These are phyloP conservation scores for Drosophila austrosaltans DNA, from an alignment of 2,888 invertebrate genomes.

Conservation along the genomic window DNA sequence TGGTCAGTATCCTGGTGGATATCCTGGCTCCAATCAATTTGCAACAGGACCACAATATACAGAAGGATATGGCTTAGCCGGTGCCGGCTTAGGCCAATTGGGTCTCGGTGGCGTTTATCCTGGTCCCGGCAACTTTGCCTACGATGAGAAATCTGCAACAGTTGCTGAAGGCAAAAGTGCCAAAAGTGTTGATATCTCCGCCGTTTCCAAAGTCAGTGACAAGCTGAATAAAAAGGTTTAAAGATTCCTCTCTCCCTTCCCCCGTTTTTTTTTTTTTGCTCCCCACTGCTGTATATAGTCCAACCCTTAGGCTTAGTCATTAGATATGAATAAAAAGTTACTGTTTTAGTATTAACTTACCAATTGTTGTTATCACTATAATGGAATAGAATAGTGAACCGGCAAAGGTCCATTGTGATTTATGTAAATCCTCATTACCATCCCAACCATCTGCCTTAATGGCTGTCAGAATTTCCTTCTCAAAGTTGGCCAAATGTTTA, in stretches of 20 bases:
- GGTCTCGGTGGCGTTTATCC: conserved; percentile 38
- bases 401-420: conserved; percentile 92
- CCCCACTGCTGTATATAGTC: conserved; percentile 41
- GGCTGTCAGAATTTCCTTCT: conserved; percentile 89
- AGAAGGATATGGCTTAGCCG: conserved; percentile 74
- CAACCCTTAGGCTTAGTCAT: conserved; percentile 45
- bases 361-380: conserved; percentile 97
- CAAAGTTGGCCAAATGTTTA: conserved; percentile 86
- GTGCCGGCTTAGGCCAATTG: conserved; percentile 48
- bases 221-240: conserved; percentile 70
- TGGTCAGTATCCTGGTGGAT: conserved; percentile 52
- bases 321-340: conserved; percentile 36
- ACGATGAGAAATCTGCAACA: conserved; percentile 62
- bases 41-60: conserved; percentile 65
- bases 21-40: conserved; percentile 36
- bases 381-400: conserved; percentile 97
- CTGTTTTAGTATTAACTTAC: conserved; percentile 85
- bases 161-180: conserved; percentile 72
- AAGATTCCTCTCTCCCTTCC: background rate
- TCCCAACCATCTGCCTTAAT: conserved; percentile 96
- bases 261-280: background rate
- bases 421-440: conserved; percentile 88
- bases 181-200: conserved; percentile 43
- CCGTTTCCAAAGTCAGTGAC: conserved; percentile 58
- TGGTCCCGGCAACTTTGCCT: conserved; percentile 51